Evolutionary conservation across 2,113 vertebrate species (phyloP).

Genomic region (Pithys albifrons): DNA sequence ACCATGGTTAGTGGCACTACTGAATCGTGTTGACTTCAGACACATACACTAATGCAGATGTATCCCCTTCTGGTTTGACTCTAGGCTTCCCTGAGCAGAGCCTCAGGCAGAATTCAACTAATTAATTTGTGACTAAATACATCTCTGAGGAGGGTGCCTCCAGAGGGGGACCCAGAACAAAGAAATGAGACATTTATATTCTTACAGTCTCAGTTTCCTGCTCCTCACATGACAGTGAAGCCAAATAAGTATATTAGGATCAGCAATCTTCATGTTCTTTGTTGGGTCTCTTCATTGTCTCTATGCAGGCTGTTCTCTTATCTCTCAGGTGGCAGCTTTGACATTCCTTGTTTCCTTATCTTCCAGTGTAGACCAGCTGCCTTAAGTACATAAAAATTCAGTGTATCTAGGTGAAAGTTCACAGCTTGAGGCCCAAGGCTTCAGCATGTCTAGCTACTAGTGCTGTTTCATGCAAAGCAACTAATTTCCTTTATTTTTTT

Average conservation of each 20-base stretch:
- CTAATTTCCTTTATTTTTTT: neutral
- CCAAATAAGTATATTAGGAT: neutral
- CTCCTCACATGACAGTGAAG: neutral
- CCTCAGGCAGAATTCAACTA: neutral
- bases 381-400: neutral
- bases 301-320: neutral
- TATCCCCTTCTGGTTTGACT: neutral
- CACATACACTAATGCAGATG: neutral
- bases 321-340: neutral
- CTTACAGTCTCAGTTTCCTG: neutral
- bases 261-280: neutral
- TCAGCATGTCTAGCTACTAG: neutral
- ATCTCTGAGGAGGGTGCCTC: neutral
- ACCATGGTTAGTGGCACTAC: neutral
- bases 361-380: neutral
- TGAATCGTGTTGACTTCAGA: neutral
- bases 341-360: neutral
- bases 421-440: neutral
- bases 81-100: neutral
- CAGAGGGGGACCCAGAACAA: neutral
- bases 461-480: accelerated
- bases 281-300: neutral
- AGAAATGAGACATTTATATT: neutral
- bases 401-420: neutral
- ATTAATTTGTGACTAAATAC: neutral